Evolutionary conservation across 1,140 invertebrate species (phyloP), one percentile per base, ranked within the genome.

Genomic region (Helicorthomorpha holstii): DNA sequence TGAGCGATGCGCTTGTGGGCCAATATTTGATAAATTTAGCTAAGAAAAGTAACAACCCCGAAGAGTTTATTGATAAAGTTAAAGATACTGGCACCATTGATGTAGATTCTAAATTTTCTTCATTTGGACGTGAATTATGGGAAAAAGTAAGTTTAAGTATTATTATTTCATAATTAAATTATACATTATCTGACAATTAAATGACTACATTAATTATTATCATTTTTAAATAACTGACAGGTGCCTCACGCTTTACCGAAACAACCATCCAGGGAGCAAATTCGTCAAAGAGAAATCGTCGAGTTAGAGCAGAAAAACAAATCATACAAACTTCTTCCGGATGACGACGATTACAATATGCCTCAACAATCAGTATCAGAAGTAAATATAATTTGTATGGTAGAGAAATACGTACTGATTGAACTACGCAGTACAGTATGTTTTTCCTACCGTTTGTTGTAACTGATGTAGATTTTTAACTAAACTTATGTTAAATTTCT

Each of bases 11-110:
- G 55, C 65, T 65, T 47, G 66, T 75, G 27, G 63, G 65, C 1
- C 67, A 74, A 53, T 76, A 69, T 63, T 64, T 75, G 27, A 64
- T 74, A 23, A 68, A 64, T 43, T 56, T 75, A 26, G 71, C 73
- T 0, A 58, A 63, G 25, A 72, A 72, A 55, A 64, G 70, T 23
- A 50, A 57, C 3, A 64, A 58, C 34, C 54, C 60, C 22, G 65
- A 64, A 19, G 66, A 68, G n/a, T 69, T 74, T 34, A 48, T 73
- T 2, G 55, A 65, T 1, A 64, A 66, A 57, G 57, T 76, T 16
- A 60, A 60, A 51, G 64, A 71, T 10, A 74, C 72, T 1, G 65
- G 63, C 14, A 67, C 69, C 12, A 62, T 75, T 25, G 66, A 70
- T 44, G 61, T 75, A 10, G 65, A 73, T 58, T 52, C 59, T 0